Evolutionary conservation across 2,797 vertebrate species (phyloP).

Genomic region (Microcaecilia unicolor): DNA sequence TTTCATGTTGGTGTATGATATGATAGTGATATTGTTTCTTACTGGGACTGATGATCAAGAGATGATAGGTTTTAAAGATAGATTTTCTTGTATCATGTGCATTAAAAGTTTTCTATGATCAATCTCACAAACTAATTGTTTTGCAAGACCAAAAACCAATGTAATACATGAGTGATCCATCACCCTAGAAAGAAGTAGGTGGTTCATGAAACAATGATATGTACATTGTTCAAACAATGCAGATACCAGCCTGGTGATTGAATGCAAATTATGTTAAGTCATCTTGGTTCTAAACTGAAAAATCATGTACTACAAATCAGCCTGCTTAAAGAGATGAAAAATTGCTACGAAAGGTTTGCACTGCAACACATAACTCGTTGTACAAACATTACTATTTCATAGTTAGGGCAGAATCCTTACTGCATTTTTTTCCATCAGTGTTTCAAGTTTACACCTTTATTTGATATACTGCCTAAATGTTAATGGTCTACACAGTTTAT

Average conservation of each 20-base stretch:
- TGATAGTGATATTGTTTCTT: too few relatives aligned
- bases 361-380: conserved; percentile 5
- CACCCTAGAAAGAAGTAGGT: neutral
- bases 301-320: neutral
- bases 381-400: conserved; percentile 7
- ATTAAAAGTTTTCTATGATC: neutral
- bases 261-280: neutral
- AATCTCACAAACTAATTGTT: neutral
- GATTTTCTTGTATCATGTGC: neutral
- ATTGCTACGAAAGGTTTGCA: neutral
- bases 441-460: too few relatives aligned
- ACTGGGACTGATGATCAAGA: too few relatives aligned
- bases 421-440: conserved; percentile 6
- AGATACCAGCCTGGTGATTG: neutral
- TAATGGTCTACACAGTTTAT: too few relatives aligned
- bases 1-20: too few relatives aligned
- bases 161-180: neutral
- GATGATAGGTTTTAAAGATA: too few relatives aligned
- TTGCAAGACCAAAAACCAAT: neutral
- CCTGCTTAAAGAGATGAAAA: conserved; percentile 5
- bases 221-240: neutral
- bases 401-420: conserved; percentile 5
- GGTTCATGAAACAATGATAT: neutral
- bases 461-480: too few relatives aligned
- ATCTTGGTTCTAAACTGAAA: neutral